Evolutionary conservation across 2,113 vertebrate species (phyloP).

Genomic region (Tachuris rubrigastra): DNA sequence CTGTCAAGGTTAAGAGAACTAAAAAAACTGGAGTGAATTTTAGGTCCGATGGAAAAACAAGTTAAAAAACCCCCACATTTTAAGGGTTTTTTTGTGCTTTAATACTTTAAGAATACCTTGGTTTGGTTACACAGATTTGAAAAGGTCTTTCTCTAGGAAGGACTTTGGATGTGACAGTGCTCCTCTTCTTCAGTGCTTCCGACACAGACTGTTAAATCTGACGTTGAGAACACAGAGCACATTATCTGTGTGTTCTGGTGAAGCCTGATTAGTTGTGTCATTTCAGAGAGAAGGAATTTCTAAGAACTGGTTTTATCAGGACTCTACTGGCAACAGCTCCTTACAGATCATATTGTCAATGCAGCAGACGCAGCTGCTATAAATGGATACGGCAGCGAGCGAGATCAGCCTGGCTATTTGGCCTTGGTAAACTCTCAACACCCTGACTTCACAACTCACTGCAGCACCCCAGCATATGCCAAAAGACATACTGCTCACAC

Average conservation of each 20-base stretch:
- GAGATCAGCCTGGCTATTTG: background rate
- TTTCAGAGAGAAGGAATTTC: constrained; percentile 21
- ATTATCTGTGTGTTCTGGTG: background rate
- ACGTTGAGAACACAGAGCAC: background rate
- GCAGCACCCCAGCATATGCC: background rate
- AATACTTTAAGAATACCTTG: background rate
- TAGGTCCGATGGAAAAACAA: background rate
- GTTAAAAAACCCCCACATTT: background rate
- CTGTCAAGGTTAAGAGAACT: background rate
- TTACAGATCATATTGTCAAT: constrained; percentile 69
- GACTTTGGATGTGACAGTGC: background rate
- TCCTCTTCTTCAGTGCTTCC: background rate
- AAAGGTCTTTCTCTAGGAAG: background rate
- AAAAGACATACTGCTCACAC: background rate
- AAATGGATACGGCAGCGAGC: background rate
- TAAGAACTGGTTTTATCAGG: constrained; percentile 56
- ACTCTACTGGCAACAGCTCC: constrained; percentile 52
- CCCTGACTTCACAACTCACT: constrained; percentile 47
- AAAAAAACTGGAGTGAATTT: background rate
- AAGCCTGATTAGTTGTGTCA: constrained; percentile 9
- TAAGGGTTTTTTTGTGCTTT: background rate
- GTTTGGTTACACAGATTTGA: background rate
- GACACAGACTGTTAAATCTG: background rate
- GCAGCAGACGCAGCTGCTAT: constrained; percentile 12
- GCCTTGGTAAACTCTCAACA: background rate